A percentile compares a stretch with the other conserved stretches of the same genome.
phyloP scores from a whole-genome alignment of 1,140 invertebrate genomes.

The Polypedilum vanderplanki region DNA sequence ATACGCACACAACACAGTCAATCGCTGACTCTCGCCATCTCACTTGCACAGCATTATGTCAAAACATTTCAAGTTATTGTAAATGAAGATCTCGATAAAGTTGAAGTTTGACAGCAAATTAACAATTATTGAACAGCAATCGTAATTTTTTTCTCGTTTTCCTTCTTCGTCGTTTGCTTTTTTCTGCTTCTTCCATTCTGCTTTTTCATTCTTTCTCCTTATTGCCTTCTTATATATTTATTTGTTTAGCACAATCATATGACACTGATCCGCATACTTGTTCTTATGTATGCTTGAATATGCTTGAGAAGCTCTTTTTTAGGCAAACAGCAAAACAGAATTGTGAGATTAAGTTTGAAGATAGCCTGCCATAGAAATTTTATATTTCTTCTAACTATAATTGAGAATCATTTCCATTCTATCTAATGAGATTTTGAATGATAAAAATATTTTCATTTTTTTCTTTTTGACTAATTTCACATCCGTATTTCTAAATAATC shows the following conservation, averaged over 20 bases:
- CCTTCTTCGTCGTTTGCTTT: background rate
- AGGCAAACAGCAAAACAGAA: too few species aligned
- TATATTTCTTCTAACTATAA: too few species aligned
- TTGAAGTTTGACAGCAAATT: slow-evolving; percentile 18
- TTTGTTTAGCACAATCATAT: slow-evolving; percentile 10
- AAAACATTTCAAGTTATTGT: slow-evolving; percentile 19
- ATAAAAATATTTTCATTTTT: too few species aligned
- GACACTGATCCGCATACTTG: background rate
- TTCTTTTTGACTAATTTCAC: too few species aligned
- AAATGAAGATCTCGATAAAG: slow-evolving; percentile 12
- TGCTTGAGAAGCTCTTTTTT: too few species aligned
- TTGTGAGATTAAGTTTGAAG: too few species aligned
- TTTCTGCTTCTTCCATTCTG: background rate
- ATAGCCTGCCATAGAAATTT: too few species aligned
- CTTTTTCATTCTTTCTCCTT: background rate
- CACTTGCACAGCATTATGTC: slow-evolving; percentile 10
- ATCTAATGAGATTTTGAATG: too few species aligned
- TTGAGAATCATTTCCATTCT: too few species aligned
- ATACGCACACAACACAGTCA: background rate
- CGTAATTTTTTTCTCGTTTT: slow-evolving; percentile 2
- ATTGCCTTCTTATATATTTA: background rate
- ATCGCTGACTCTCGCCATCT: background rate
- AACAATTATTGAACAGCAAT: slow-evolving; percentile 19
- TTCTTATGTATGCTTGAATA: background rate
- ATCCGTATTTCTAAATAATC: too few species aligned